These are phyloP conservation scores for Drosophila acutilabella DNA, from an alignment of 2,888 invertebrate species.

Conservation along the genomic window DNA sequence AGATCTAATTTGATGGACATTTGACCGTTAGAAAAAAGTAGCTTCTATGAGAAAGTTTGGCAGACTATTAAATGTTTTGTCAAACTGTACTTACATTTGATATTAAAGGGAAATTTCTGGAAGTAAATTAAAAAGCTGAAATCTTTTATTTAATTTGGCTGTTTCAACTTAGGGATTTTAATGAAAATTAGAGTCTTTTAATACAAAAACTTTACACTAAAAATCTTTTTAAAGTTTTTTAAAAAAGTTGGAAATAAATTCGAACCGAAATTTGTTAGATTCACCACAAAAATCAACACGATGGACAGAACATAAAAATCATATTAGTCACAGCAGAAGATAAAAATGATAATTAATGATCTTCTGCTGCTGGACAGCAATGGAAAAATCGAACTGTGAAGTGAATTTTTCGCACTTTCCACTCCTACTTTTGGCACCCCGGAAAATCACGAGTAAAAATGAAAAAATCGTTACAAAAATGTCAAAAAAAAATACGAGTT, in stretches of 20 bases:
- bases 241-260: neutral
- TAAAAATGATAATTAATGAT: slow-evolving; percentile 79
- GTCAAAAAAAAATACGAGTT: slow-evolving; percentile 37
- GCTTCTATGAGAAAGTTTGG: slow-evolving; percentile 15
- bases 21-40: slow-evolving; percentile 68
- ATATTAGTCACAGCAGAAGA: slow-evolving; percentile 80
- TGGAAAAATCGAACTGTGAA: slow-evolving; percentile 35
- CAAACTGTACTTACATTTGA: neutral
- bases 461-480: slow-evolving; percentile 61
- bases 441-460: slow-evolving; percentile 23
- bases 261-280: slow-evolving; percentile 1
- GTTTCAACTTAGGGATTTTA: too few species aligned
- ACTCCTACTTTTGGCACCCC: slow-evolving; percentile 18
- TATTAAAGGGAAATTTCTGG: neutral
- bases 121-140: neutral
- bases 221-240: neutral
- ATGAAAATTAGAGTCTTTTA: too few species aligned
- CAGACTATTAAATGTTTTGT: neutral
- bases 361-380: slow-evolving; percentile 27
- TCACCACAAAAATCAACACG: slow-evolving; percentile 7
- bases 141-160: too few species aligned
- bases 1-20: slow-evolving; percentile 63
- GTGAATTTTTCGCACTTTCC: slow-evolving; percentile 49
- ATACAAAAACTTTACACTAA: too few species aligned
- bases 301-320: slow-evolving; percentile 73